Evolutionary conservation across 2,113 vertebrate species (phyloP), one percentile per base, ranked within the genome.

Genomic region (Oreochromis aureus): DNA sequence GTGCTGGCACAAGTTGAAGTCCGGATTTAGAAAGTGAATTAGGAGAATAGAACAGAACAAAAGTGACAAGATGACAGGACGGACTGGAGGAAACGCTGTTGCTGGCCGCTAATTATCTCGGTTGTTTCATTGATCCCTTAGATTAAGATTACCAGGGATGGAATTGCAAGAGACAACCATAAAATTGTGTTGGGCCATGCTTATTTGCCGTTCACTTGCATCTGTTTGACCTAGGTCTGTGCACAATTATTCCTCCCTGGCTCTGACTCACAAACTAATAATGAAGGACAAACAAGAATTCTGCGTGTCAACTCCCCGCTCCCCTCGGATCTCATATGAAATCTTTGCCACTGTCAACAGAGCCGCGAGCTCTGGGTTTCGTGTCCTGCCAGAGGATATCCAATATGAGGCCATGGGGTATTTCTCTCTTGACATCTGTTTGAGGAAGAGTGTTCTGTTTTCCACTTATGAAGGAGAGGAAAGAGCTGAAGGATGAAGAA

Each of bases 81-180:
- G 30, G 12, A 22, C 8, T 61, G 71, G 66, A 79, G 58, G 59
- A 66, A 89, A 85, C 10, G 6, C 18, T 48, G 71, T 13, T 48
- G 61, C 11, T 51, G 36, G 48, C 56, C 51, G 6, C 85, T 89
- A 59, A 59, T 90, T 84, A 89, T 59, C 34, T 73, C 5, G 18
- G 87, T 58, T 85, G 63, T 93, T 97, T 97, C 97, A 97, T 96
- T 97, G 96, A 97, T 98, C 97, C 97, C 96, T 94, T 96, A 97
- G 96, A 98, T 97, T 97, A 97, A 97, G 97, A 97, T 97, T 97
- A 97, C 96, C 97, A 95, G 95, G 88, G 96, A 97, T 96, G 96
- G 96, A 98, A 97, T 97, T 96, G 96, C 97, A 97, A 97, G 96
- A 97, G 97, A 98, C 97, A 97, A 97, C 96, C 97, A 97, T 98